Evolutionary conservation across 2,888 invertebrate species (phyloP).

Genomic region (Elmis aenea): DNA sequence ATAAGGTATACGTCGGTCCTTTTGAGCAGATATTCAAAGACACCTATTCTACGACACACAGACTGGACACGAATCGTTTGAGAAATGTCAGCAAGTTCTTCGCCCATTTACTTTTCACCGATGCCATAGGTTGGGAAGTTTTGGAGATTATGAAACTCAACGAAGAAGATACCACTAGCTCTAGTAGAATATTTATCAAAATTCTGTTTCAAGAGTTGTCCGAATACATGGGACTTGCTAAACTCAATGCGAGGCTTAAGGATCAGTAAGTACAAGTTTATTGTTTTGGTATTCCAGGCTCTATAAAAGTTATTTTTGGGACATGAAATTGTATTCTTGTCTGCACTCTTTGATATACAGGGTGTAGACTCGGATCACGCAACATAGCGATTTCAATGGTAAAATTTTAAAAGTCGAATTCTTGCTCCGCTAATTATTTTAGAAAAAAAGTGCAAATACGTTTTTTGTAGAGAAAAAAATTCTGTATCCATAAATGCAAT

Average conservation of each 20-base stretch:
- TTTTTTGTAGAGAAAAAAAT: too few species aligned
- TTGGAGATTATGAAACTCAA: conserved; percentile 84
- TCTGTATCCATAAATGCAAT: too few species aligned
- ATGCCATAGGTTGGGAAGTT: conserved; percentile 96
- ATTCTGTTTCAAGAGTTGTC: conserved; percentile 94
- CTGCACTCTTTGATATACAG: too few species aligned
- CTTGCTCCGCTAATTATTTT: too few species aligned
- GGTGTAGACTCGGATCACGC: too few species aligned
- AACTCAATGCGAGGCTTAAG: conserved; percentile 83
- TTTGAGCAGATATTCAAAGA: conserved; percentile 94
- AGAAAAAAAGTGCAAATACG: too few species aligned
- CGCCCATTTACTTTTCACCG: conserved; percentile 91
- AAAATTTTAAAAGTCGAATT: too few species aligned
- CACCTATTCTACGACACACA: conserved; percentile 91
- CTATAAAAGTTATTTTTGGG: conserved; percentile 14
- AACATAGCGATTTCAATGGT: too few species aligned
- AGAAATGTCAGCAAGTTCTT: conserved; percentile 97
- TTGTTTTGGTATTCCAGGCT: conserved; percentile 5
- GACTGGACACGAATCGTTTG: conserved; percentile 91
- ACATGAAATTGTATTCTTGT: neutral
- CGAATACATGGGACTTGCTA: conserved; percentile 92
- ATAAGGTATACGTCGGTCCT: conserved; percentile 85
- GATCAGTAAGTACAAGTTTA: conserved; percentile 85
- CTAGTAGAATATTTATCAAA: conserved; percentile 96
- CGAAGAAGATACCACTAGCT: conserved; percentile 96